Conservation (phyloP, 2,113 vertebrate species). For the Seriola dumerili region DNA sequence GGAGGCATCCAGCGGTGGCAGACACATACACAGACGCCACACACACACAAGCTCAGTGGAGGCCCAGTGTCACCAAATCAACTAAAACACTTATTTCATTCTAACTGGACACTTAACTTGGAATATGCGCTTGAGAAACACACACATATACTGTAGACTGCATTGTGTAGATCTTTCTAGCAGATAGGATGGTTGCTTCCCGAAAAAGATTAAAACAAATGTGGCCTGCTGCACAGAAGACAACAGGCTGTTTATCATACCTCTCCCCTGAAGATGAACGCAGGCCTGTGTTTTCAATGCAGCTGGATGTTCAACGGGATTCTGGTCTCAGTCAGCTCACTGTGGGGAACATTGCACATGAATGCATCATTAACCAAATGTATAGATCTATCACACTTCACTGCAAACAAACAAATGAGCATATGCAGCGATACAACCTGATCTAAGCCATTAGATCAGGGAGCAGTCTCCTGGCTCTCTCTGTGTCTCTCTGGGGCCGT, state of each 20-base stretch:
- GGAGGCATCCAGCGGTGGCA: conserved; percentile 73
- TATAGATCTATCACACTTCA: conserved; percentile 30
- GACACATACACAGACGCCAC: conserved; percentile 52
- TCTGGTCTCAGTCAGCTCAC: conserved; percentile 32
- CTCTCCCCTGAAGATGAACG: conserved; percentile 24
- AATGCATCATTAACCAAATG: conserved; percentile 50
- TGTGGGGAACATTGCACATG: conserved; percentile 23
- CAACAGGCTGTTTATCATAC: conserved; percentile 64
- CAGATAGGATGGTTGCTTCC: conserved; percentile 46
- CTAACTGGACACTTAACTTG: conserved; percentile 64
- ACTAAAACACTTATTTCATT: conserved; percentile 61
- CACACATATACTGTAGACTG: neutral
- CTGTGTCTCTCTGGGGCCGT: conserved; percentile 1
- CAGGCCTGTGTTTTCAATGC: conserved; percentile 39
- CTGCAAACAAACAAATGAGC: conserved; percentile 37
- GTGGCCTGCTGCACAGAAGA: conserved; percentile 46
- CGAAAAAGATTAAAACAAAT: conserved; percentile 62
- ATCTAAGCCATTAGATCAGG: conserved; percentile 19
- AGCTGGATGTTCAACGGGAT: conserved; percentile 34
- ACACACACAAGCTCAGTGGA: conserved; percentile 42
- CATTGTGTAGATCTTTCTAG: conserved; percentile 10
- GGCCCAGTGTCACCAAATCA: conserved; percentile 34
- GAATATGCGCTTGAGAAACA: conserved; percentile 37
- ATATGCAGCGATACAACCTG: neutral
- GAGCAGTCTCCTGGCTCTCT: neutral